A percentile compares a stretch with the other conserved stretches of the same genome.
phyloP scores from a whole-genome alignment of 2,888 invertebrate genomes.

The Schizaphis graminum region DNA sequence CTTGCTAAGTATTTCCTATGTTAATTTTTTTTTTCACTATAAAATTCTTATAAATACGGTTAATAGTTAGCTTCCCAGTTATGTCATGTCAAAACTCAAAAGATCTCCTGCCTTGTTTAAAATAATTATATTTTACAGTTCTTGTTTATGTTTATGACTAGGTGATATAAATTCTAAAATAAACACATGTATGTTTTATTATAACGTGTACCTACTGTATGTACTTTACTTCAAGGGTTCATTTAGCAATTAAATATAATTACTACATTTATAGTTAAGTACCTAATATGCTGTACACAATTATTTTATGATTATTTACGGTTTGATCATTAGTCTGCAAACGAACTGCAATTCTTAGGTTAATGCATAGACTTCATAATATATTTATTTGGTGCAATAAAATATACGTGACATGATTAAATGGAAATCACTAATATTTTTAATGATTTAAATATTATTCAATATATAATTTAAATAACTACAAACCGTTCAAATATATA shows the following conservation, averaged over 20 bases:
- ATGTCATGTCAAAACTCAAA: neutral
- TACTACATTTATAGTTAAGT: neutral
- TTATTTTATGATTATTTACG: constrained; percentile 17
- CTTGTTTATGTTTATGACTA: neutral
- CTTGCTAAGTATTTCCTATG: neutral
- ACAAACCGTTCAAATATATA: neutral
- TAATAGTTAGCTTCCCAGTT: neutral
- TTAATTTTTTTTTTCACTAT: neutral
- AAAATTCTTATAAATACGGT: neutral
- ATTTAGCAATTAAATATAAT: neutral
- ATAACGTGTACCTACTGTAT: neutral
- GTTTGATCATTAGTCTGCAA: neutral
- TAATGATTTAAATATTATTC: neutral
- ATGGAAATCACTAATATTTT: constrained; percentile 1
- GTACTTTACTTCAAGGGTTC: neutral
- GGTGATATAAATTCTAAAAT: neutral
- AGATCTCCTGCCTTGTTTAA: neutral
- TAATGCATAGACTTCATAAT: neutral
- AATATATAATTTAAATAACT: neutral
- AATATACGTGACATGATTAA: neutral
- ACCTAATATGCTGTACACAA: neutral
- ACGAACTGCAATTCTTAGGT: neutral
- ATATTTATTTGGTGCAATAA: constrained; percentile 26
- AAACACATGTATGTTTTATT: neutral
- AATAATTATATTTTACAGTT: neutral